Evolutionary conservation across 2,113 vertebrate genomes (phyloP), one percentile per base, ranked within the genome.

Genomic region (Bujurquina vittata): DNA sequence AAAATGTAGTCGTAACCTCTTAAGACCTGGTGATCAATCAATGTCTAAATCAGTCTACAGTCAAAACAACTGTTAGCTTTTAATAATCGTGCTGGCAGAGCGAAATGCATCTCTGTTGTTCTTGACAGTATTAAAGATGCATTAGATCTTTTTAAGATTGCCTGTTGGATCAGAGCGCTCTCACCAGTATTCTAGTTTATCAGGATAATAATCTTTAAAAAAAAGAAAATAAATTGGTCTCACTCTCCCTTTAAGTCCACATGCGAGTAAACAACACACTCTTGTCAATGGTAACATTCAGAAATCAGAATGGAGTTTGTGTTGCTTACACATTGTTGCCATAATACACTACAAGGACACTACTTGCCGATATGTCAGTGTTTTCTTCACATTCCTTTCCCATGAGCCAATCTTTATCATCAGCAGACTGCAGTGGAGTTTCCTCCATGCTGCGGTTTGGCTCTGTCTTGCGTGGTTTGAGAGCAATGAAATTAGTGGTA

Each of bases 401-500:
- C 72, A 81, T 90, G 89, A 94, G 82, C 79, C 85, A 85, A 90
- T 88, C 89, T 87, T 80, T 89, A 75, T 89, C 91, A 90, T 94
- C 91, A 79, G 78, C 83, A 84, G 80, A 37, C 83, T 52, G 55
- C 56, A 87, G 85, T 31, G 79, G 89, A 86, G 90, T 92, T 91
- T 92, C 88, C 93, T 89, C 90, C 83, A 46, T 65, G n/a, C 88
- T 90, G 91, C 89, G 94, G 93, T 92, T 94, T 94, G 92, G 92
- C 91, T 91, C 79, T 5, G 73, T 62, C 92, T 88, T 72, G 62
- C 88, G 82, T 90, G 91, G 94, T 91, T 87, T 88, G 84, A 87
- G 90, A 91, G 90, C 91, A 95, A 94, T 95, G 90, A 94, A 96
- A 94, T 95, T 95, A 95, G 95, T 84, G 94, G 94, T 95, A 87